phyloP scores from a whole-genome alignment of 2,888 invertebrate species.

The Saturnia japonica region DNA sequence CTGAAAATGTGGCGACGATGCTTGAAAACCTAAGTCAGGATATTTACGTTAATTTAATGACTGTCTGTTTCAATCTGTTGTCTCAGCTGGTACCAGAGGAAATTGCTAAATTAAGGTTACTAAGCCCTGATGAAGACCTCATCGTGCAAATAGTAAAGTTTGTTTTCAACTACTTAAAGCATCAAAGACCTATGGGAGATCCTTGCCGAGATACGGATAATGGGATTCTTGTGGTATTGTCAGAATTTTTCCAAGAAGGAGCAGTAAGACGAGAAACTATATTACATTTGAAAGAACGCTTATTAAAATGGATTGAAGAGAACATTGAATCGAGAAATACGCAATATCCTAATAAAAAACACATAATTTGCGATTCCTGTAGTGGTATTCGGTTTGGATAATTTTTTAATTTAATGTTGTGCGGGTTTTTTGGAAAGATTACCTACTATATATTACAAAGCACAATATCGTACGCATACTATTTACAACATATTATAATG shows the following conservation, averaged over 20 bases:
- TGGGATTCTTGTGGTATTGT: conserved; percentile 61
- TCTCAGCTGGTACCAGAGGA: conserved; percentile 62
- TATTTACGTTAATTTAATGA: conserved; percentile 66
- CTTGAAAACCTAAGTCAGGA: conserved; percentile 67
- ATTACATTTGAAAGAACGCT: conserved; percentile 54
- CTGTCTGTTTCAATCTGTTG: conserved; percentile 62
- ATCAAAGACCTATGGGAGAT: conserved; percentile 64
- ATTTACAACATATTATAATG: not conserved
- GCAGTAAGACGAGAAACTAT: conserved; percentile 63
- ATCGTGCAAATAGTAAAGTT: conserved; percentile 69
- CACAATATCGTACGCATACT: not conserved
- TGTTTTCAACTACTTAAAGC: conserved; percentile 71
- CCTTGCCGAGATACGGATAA: conserved; percentile 55
- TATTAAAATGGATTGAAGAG: conserved; percentile 54
- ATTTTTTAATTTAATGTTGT: not conserved
- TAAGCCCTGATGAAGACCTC: conserved; percentile 70
- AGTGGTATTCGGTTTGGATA: conserved; percentile 59
- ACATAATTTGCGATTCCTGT: conserved; percentile 59
- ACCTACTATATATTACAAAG: not conserved
- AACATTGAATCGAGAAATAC: conserved; percentile 51
- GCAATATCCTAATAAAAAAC: conserved; percentile 54
- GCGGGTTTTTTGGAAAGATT: not conserved
- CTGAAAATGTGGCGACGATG: conserved; percentile 60
- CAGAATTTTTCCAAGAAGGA: conserved; percentile 74
- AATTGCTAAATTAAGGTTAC: conserved; percentile 57